Evolutionary conservation across 2,797 vertebrate genomes (phyloP).

Genomic region (Lepidocolaptes lacrymiger): DNA sequence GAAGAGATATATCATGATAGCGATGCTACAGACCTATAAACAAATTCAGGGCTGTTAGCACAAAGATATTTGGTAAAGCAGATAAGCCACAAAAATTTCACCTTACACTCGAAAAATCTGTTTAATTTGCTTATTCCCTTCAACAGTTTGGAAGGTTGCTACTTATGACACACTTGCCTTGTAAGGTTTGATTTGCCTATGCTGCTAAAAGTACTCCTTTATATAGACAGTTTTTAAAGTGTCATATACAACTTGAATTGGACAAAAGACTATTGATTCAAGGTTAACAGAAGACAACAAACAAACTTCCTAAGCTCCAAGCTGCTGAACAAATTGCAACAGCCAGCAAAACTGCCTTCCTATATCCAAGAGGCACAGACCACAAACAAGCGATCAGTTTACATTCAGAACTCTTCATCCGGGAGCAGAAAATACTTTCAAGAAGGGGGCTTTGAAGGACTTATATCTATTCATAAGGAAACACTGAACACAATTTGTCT

Average conservation of each 20-base stretch:
- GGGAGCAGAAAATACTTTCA: constrained; percentile 22
- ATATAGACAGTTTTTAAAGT: not conserved
- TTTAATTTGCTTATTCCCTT: not conserved
- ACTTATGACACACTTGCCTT: not conserved
- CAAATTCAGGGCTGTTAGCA: not conserved
- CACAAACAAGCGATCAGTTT: constrained; percentile 30
- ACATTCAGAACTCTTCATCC: constrained; percentile 30
- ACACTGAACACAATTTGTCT: constrained; percentile 17
- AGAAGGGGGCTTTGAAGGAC: constrained; percentile 9
- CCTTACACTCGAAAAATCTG: not conserved
- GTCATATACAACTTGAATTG: not conserved
- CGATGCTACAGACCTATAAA: not conserved
- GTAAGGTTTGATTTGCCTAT: not conserved
- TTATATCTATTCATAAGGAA: constrained; percentile 45
- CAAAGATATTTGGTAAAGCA: not conserved
- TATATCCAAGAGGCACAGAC: not conserved
- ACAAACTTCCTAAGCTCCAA: not conserved
- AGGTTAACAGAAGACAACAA: not conserved
- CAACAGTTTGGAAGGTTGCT: not conserved
- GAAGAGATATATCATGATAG: not conserved
- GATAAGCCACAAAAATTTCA: not conserved
- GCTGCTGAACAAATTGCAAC: not conserved
- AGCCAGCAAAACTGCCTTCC: not conserved
- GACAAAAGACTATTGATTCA: not conserved
- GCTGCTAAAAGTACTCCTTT: not conserved